Base-by-base conservation (phyloP, 2,888 invertebrate species). In the Patella depressa region DNA sequence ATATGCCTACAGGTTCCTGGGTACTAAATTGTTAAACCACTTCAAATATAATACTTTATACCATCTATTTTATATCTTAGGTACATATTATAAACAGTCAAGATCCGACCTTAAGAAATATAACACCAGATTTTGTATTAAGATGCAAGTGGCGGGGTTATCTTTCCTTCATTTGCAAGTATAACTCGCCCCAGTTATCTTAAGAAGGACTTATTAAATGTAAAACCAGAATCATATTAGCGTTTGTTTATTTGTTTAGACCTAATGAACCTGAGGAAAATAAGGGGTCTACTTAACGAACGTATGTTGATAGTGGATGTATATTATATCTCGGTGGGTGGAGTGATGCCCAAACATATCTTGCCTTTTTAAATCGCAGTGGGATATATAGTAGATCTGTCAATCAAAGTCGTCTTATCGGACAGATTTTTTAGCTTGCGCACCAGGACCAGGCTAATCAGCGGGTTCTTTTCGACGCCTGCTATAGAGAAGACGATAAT, bases 391-490 rank as follows among this genome's bases (percentile, higher is more conserved):
- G 19, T 19, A 65, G 65, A 65, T 19, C 65, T 65, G 65, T 65
- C 65, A 65, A 65, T 65, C 65, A 65, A 65, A 65, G 24, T 24
- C 24, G 19, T 24, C 14, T 65, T 65, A 24, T 24, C 24, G 19
- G 24, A 14, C 19, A 19, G 24, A 24, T 24, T 65, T 65, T 24
- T 65, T 65, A 65, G 65, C 65, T 19, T 3, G 24, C 65, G 24
- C 65, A 65, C 65, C 65, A 65, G 24, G 65, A 65, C 65, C 19
- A 65, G 24, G 65, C 65, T 65, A 65, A 65, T 65, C 65, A 65
- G 65, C 65, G 24, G 65, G 19, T 65, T 24, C 65, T 65, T 65
- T 65, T 65, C 65, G 65, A 65, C 65, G 65, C 65, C 65, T 65
- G 65, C 24, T 24, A 65, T 24, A 65, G 19, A 65, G 19, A 65